Percentiles rank a stretch among this genome's conserved stretches.
phyloP scores from a whole-genome alignment of 2,888 invertebrate species.

The Sepioteuthis lessoniana region DNA sequence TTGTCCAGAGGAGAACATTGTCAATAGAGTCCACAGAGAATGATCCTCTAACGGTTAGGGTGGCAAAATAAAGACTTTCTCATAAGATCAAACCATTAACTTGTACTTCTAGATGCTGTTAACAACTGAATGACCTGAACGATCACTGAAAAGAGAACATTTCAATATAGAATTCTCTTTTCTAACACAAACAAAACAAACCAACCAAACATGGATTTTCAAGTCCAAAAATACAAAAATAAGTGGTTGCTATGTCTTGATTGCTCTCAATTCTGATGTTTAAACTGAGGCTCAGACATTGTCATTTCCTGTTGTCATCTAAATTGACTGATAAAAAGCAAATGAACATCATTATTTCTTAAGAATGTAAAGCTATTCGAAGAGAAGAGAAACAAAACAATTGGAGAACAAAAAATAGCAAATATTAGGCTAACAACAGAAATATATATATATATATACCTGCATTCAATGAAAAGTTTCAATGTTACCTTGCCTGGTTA shows the following conservation, averaged over 20 bases:
- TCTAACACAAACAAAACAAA: too few species aligned
- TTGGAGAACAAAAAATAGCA: background rate
- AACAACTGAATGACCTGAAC: background rate
- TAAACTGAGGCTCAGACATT: background rate
- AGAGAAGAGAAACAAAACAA: background rate
- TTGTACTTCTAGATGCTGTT: accelerated
- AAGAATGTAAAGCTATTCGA: background rate
- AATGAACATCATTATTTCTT: too few species aligned
- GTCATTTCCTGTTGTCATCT: background rate
- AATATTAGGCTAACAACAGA: background rate
- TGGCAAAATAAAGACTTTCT: background rate
- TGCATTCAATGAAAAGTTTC: too few species aligned
- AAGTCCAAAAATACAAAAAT: background rate
- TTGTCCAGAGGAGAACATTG: too few species aligned
- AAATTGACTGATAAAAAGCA: background rate
- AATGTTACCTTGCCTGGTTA: too few species aligned
- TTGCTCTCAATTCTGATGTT: background rate
- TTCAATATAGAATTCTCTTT: too few species aligned
- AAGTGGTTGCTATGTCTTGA: slow-evolving; percentile 10
- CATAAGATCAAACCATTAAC: background rate
- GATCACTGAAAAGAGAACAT: background rate
- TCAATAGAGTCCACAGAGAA: background rate
- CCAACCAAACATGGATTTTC: too few species aligned
- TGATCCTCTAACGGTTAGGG: background rate
- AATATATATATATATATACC: too few species aligned